phyloP scores from a whole-genome alignment of 2,888 invertebrate species.

The Amblyjoppa fuscipennis region DNA sequence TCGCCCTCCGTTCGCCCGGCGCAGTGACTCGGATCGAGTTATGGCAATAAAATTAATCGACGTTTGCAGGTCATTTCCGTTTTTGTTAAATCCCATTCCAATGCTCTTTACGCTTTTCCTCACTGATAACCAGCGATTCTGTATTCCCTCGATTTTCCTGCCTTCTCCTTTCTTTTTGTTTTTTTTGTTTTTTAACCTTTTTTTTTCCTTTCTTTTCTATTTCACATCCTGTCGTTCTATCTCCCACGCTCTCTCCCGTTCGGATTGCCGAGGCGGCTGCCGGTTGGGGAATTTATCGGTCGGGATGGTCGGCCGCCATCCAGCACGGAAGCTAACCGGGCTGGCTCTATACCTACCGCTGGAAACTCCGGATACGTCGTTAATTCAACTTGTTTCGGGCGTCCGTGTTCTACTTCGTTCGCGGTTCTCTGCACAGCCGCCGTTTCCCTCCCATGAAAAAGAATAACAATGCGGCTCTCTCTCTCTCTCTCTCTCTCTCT shows the following conservation, averaged over 20 bases:
- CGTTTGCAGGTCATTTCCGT: constrained; percentile 25
- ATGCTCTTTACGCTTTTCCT: constrained; percentile 18
- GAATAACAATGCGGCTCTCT: constrained; percentile 33
- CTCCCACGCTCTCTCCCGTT: constrained; percentile 37
- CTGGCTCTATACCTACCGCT: constrained; percentile 12
- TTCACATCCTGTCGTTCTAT: constrained; percentile 21
- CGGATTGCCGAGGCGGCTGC: constrained; percentile 24
- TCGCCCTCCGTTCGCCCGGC: background rate
- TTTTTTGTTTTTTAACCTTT: background rate
- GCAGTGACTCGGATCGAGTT: background rate
- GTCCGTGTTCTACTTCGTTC: constrained; percentile 54
- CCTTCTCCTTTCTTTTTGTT: constrained; percentile 18
- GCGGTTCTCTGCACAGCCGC: constrained; percentile 39
- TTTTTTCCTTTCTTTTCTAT: background rate
- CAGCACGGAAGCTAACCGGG: constrained; percentile 37
- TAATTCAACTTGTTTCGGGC: constrained; percentile 70
- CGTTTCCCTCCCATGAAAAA: constrained; percentile 47
- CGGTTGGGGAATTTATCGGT: constrained; percentile 62
- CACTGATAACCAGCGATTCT: constrained; percentile 44
- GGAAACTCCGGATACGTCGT: constrained; percentile 64
- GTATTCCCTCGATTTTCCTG: constrained; percentile 44
- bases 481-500: too few species aligned
- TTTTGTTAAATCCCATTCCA: constrained; percentile 23
- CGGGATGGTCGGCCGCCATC: constrained; percentile 22
- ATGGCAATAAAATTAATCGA: constrained; percentile 29